Conservation (phyloP, 2,797 vertebrate species). For the Silurus lanzhouensis region DNA sequence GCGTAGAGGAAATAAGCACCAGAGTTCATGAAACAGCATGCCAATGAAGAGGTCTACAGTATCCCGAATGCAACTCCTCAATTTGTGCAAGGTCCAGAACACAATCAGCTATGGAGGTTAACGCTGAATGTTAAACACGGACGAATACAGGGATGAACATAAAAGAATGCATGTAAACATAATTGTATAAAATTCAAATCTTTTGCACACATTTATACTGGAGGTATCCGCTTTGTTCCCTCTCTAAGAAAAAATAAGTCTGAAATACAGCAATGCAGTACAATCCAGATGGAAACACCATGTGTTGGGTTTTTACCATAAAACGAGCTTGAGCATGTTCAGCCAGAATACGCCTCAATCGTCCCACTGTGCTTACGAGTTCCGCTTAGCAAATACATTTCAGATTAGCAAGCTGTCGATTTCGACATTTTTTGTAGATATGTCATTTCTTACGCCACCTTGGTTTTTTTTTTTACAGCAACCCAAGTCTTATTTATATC, state of each 20-base stretch:
- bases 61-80: not conserved
- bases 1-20: not conserved
- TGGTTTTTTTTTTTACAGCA: not conserved
- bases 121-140: not conserved
- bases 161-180: conserved; percentile 7
- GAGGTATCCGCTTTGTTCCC: conserved; percentile 4
- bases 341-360: not conserved
- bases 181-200: conserved; percentile 16
- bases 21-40: conserved; percentile 7
- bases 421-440: not conserved
- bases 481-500: not conserved
- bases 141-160: not conserved
- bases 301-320: conserved; percentile 19
- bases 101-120: not conserved
- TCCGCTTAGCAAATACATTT: not conserved
- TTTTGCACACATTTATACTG: conserved; percentile 6
- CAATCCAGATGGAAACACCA: conserved; percentile 21
- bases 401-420: not conserved
- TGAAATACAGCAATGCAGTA: conserved; percentile 3
- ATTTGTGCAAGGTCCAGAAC: not conserved
- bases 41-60: conserved; percentile 19
- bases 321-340: conserved; percentile 4
- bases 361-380: conserved; percentile 1
- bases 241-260: not conserved
- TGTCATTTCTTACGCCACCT: not conserved